Conservation (phyloP, 2,888 invertebrate genomes). For the Tetrapedia diversipes region DNA sequence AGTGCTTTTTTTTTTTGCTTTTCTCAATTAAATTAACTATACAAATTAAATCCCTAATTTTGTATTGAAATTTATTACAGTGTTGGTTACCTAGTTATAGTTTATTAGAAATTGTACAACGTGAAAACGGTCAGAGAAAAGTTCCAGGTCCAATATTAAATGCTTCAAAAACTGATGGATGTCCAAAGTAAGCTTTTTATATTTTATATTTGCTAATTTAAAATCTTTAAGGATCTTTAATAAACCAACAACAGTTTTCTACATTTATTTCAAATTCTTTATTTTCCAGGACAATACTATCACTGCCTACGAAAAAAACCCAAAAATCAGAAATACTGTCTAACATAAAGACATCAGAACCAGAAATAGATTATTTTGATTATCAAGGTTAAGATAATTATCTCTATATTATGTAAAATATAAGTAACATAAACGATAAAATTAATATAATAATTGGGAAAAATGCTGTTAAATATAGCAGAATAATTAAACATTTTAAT, state of each 20-base stretch:
- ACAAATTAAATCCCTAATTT: not conserved
- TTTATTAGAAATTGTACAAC: constrained; percentile 91
- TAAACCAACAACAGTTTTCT: not conserved
- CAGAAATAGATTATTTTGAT: constrained; percentile 81
- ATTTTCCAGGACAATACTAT: constrained; percentile 75
- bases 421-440: constrained; percentile 30
- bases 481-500: constrained; percentile 29
- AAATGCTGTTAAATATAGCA: constrained; percentile 16
- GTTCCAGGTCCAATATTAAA: constrained; percentile 89
- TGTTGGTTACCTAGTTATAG: constrained; percentile 96
- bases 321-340: constrained; percentile 69
- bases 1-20: constrained; percentile 24
- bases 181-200: constrained; percentile 71
- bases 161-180: constrained; percentile 71
- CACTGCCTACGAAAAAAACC: constrained; percentile 74
- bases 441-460: constrained; percentile 10
- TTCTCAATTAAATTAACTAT: not conserved
- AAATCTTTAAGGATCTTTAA: constrained; percentile 1
- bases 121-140: constrained; percentile 91
- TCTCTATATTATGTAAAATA: constrained; percentile 31
- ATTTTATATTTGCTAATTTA: not conserved
- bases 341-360: constrained; percentile 73
- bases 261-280: not conserved
- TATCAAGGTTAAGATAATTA: constrained; percentile 66
- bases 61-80: constrained; percentile 82